Percentiles rank a stretch among this genome's conserved stretches.
Conservation (phyloP, 2,113 vertebrate species). For the Rhabdornis inornatus region DNA sequence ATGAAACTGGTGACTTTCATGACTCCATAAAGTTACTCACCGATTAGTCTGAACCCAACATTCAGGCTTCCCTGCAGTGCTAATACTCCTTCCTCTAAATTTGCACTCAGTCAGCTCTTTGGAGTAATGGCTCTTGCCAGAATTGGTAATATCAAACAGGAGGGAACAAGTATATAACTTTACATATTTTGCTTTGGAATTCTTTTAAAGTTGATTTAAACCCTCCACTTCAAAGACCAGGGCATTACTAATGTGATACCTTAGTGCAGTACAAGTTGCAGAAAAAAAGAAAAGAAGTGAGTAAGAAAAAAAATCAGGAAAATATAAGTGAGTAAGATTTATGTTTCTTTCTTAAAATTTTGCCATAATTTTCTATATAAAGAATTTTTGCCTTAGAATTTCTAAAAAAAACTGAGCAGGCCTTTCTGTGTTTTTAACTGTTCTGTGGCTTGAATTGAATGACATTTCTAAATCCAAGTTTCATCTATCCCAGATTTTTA, state of each 20-base stretch:
- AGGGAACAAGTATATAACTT: neutral
- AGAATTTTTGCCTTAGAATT: neutral
- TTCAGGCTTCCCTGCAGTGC: neutral
- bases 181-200: slow-evolving; percentile 1
- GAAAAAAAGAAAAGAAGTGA: neutral
- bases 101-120: neutral
- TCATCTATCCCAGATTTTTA: neutral
- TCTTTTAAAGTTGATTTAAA: slow-evolving; percentile 22
- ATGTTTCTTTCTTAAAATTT: slow-evolving; percentile 31
- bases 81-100: neutral
- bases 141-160: slow-evolving; percentile 7
- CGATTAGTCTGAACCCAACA: neutral
- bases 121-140: neutral
- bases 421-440: neutral
- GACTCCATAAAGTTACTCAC: neutral
- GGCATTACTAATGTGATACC: neutral
- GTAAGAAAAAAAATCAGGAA: neutral
- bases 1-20: neutral
- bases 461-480: neutral
- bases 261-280: neutral
- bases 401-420: neutral
- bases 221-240: neutral
- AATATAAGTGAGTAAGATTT: neutral
- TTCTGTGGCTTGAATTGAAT: neutral
- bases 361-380: slow-evolving; percentile 14